Base-by-base conservation (phyloP, 2,113 vertebrate genomes). In the Galemys pyrenaicus region DNA sequence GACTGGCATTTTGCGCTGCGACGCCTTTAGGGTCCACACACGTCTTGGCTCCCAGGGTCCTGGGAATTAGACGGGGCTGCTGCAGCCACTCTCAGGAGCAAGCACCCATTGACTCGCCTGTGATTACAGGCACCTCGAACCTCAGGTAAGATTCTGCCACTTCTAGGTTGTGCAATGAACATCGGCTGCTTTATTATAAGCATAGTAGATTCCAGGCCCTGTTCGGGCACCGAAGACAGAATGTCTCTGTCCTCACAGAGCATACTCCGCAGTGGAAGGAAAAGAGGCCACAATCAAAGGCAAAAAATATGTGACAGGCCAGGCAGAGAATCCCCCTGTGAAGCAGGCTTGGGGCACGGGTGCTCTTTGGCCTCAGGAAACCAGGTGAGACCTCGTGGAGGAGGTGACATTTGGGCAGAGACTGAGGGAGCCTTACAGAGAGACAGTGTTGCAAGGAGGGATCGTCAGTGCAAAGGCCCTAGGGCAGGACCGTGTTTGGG, bases 1-100 rank as follows among this genome's bases (percentile, higher is more conserved):
- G 0, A 0, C 12, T 2, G 0, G 5, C 8, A 0, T 7, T 24
- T 37, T 5, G 15, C 51, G 19, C 1, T 3, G 6, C n/a, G n/a
- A n/a, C 13, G 26, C 10, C 35, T 44, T 32, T 19, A 12, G 20
- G 19, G 73, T 44, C 4, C 12, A 20, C 9, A 15, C 46, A 0
- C 10, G 6, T 10, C 51, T 7, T 0, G 16, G 49, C 68, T 60
- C 58, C 3, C 54, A 3, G 12, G 22, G 1, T 30, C 44, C 44
- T 3, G 19, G 56, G 68, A 58, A 13, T 4, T 3, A 64, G 37
- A 44, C 0, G 24, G 41, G 30, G 46, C 6, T 37, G 8, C 46
- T 11, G 12, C 24, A 3, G 12, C 32, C 44, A 15, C n/a, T 17
- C 83, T 35, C 24, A 17, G 68, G 10, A 32, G 28, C 28, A 30